Conservation (phyloP, 2,797 vertebrate species). For the Alcedo atthis region DNA sequence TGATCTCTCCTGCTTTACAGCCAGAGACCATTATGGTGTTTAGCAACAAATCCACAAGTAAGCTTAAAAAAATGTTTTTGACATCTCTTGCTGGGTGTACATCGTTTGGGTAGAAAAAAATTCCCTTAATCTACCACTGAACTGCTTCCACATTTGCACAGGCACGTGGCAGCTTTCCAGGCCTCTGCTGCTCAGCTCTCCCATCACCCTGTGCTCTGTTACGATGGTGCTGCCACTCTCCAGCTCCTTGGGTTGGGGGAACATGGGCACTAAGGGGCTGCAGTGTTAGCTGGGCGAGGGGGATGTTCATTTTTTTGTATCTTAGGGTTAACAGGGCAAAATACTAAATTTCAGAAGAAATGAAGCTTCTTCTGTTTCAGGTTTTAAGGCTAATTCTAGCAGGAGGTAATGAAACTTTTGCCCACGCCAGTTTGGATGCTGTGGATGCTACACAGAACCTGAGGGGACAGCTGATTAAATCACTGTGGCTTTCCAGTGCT, state of each 20-base stretch:
- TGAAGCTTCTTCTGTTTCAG: background rate
- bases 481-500: background rate
- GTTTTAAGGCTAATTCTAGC: background rate
- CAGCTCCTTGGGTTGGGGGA: background rate
- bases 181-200: background rate
- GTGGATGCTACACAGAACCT: background rate
- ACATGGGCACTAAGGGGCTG: background rate
- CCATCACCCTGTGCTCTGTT: fast-evolving
- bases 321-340: background rate
- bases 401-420: background rate
- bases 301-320: background rate
- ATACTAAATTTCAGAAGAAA: background rate
- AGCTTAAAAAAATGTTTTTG: conserved; percentile 47
- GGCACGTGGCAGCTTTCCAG: background rate
- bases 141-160: background rate
- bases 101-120: background rate
- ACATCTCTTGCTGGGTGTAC: background rate
- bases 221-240: fast-evolving
- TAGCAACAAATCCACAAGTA: conserved; percentile 38
- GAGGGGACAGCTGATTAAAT: background rate
- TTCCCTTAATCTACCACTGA: conserved; percentile 6
- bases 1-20: conserved; percentile 48
- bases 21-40: conserved; percentile 58
- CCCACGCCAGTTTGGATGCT: background rate
- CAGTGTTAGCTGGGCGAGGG: background rate